These are phyloP conservation scores for Disparrhopalites patrizii DNA, from an alignment of 2,888 invertebrate species.

Conservation along the genomic window DNA sequence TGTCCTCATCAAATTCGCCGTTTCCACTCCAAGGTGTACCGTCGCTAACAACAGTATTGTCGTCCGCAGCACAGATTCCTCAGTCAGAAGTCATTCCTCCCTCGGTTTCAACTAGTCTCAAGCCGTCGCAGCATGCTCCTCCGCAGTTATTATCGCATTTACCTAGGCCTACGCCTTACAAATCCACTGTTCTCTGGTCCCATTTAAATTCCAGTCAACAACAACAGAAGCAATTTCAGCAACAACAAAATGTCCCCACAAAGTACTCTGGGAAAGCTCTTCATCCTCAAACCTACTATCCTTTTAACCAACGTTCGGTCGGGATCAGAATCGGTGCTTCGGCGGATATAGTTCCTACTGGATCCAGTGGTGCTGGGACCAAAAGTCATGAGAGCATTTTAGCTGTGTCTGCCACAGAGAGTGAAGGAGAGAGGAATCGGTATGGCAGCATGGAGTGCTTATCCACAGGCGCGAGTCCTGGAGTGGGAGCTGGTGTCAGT, in stretches of 20 bases:
- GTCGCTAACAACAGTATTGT: no score
- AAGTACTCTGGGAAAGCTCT: slow-evolving; percentile 26
- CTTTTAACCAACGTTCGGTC: slow-evolving; percentile 48
- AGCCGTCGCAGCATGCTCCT: slow-evolving; percentile 23
- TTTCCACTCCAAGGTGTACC: neutral
- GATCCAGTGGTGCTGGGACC: slow-evolving; percentile 39
- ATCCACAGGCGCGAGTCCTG: slow-evolving; percentile 10
- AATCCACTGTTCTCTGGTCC: slow-evolving; percentile 42
- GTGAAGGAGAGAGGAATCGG: slow-evolving; percentile 26
- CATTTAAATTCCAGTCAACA: slow-evolving; percentile 50
- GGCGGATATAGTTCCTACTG: slow-evolving; percentile 44
- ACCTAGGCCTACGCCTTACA: slow-evolving; percentile 49
- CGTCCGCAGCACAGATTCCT: neutral
- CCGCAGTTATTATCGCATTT: slow-evolving; percentile 47
- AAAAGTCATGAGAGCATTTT: slow-evolving; percentile 48
- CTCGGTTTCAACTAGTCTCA: neutral
- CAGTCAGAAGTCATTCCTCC: no score
- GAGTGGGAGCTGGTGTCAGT: slow-evolving; percentile 5
- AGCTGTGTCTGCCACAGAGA: slow-evolving; percentile 14
- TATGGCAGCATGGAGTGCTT: slow-evolving; percentile 48
- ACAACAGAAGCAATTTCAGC: slow-evolving; percentile 49
- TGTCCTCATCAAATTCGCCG: slow-evolving; percentile 20
- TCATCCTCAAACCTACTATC: slow-evolving; percentile 47
- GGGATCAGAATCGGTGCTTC: slow-evolving; percentile 28
- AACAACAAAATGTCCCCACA: slow-evolving; percentile 45